These are phyloP conservation scores for Liopterus haemorrhoidalis DNA, from an alignment of 2,888 invertebrate genomes.

Conservation along the genomic window DNA sequence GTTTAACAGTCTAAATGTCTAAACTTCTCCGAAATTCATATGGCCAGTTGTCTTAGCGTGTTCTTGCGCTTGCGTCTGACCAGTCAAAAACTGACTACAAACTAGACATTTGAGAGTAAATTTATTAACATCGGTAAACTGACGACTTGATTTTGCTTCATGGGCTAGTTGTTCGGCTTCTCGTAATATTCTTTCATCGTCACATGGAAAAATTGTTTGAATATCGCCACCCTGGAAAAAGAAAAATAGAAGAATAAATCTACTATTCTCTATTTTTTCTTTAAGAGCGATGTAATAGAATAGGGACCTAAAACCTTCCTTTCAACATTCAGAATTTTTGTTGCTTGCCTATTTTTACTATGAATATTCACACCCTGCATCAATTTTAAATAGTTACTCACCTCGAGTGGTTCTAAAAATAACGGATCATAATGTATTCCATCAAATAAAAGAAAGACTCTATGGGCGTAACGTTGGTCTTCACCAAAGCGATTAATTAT, in stretches of 20 bases:
- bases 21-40: conserved; percentile 71
- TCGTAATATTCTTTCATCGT: conserved; percentile 63
- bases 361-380: no score
- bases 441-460: conserved; percentile 87
- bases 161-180: conserved; percentile 80
- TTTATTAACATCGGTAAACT: conserved; percentile 84
- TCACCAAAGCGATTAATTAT: conserved; percentile 91
- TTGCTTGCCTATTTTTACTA: conserved; percentile 1
- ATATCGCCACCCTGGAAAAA: conserved; percentile 61
- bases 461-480: conserved; percentile 73
- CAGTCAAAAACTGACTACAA: conserved; percentile 71
- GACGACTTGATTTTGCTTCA: conserved; percentile 83
- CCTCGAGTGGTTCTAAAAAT: conserved; percentile 74
- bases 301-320: neutral
- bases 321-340: neutral
- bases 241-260: no score
- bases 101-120: conserved; percentile 77
- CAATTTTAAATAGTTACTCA: conserved; percentile 53
- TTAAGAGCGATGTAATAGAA: conserved; percentile 4
- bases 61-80: conserved; percentile 74
- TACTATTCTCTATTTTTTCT: no score
- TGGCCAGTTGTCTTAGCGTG: conserved; percentile 85
- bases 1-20: conserved; percentile 38
- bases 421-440: conserved; percentile 96
- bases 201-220: conserved; percentile 73